Percentiles rank a stretch among this genome's conserved stretches.
phyloP scores from a whole-genome alignment of 2,888 invertebrate species.

The Emmelina monodactyla region DNA sequence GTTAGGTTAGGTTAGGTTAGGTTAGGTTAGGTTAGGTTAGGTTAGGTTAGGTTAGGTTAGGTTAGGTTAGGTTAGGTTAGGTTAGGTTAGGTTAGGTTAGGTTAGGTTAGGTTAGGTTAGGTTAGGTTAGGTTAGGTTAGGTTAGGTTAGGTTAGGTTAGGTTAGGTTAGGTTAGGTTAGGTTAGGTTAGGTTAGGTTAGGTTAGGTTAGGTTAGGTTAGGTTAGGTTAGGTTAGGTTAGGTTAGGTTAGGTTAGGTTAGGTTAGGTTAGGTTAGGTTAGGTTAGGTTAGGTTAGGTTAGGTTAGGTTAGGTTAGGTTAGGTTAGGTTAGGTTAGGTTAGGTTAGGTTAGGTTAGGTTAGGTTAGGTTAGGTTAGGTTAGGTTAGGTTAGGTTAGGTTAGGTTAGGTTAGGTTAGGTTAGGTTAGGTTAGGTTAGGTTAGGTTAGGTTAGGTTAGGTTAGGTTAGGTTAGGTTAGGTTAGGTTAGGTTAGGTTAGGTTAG shows the following conservation, averaged over 20 bases:
- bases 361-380: slow-evolving; percentile 11
- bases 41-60: slow-evolving; percentile 3
- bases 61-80: slow-evolving; percentile 6
- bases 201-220: slow-evolving; percentile 11
- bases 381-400: slow-evolving; percentile 11
- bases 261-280: slow-evolving; percentile 11
- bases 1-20: slow-evolving; percentile 12
- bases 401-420: slow-evolving; percentile 10
- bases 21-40: slow-evolving; percentile 12
- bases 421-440: slow-evolving; percentile 10
- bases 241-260: slow-evolving; percentile 11
- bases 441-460: slow-evolving; percentile 10
- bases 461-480: slow-evolving; percentile 10
- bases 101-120: slow-evolving; percentile 6
- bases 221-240: slow-evolving; percentile 11
- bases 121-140: slow-evolving; percentile 7
- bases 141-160: slow-evolving; percentile 6
- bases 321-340: slow-evolving; percentile 11
- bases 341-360: slow-evolving; percentile 11
- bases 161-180: slow-evolving; percentile 11
- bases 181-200: slow-evolving; percentile 11
- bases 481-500: slow-evolving; percentile 12
- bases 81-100: slow-evolving; percentile 7
- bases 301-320: slow-evolving; percentile 11
- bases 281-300: slow-evolving; percentile 11